Evolutionary conservation across 2,797 vertebrate genomes (phyloP).

Genomic region (Vespertilio murinus): DNA sequence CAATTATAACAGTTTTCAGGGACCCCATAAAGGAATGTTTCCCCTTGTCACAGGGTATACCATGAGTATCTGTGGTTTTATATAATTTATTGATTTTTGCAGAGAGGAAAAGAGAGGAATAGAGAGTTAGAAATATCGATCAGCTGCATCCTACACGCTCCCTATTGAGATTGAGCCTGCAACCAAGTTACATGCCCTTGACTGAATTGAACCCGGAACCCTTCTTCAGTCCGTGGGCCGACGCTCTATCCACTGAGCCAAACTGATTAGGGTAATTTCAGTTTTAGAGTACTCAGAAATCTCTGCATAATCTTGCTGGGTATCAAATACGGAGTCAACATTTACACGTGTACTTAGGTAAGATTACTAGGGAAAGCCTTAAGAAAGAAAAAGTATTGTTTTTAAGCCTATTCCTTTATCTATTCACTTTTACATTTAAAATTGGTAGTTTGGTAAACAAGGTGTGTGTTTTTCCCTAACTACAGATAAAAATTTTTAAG

Average conservation of each 20-base stretch:
- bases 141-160: too few relatives aligned
- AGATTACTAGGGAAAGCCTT: neutral
- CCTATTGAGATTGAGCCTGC: too few relatives aligned
- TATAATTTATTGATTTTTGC: too few relatives aligned
- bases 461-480: neutral
- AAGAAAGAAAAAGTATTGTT: neutral
- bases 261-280: too few relatives aligned
- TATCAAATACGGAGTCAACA: neutral
- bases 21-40: neutral
- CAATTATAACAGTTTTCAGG: neutral
- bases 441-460: neutral
- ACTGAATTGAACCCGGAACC: too few relatives aligned
- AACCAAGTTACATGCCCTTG: too few relatives aligned
- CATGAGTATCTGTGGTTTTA: neutral
- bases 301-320: neutral
- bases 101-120: too few relatives aligned
- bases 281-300: neutral
- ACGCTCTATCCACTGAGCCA: too few relatives aligned
- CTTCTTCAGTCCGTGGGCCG: too few relatives aligned
- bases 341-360: neutral
- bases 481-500: neutral
- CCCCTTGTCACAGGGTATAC: neutral
- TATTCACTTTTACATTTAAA: constrained; percentile 18
- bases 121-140: too few relatives aligned
- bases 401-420: neutral